These are phyloP conservation scores for Epinephelus malabaricus DNA, from an alignment of 2,797 vertebrate genomes.

Conservation along the genomic window DNA sequence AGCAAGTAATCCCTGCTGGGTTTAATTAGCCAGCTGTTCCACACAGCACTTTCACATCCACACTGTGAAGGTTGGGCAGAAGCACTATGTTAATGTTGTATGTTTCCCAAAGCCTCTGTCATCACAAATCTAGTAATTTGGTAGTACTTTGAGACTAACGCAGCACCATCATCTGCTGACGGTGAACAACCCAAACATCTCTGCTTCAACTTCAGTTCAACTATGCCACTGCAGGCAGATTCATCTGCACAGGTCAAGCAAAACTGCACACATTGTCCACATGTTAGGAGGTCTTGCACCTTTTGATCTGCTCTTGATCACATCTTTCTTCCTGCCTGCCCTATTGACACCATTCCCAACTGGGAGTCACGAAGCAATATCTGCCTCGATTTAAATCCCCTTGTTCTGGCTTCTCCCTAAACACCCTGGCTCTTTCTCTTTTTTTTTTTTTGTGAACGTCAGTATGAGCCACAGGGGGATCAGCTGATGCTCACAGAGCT, in stretches of 20 bases:
- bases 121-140: not conserved
- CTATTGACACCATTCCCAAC: slow-evolving; percentile 31
- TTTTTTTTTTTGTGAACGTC: slow-evolving; percentile 41
- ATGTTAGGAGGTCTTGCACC: slow-evolving; percentile 22
- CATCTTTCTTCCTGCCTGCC: slow-evolving; percentile 32
- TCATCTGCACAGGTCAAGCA: not conserved
- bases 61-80: not conserved
- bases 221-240: not conserved
- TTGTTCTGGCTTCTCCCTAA: slow-evolving; percentile 39
- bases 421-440: slow-evolving; percentile 18
- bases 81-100: slow-evolving; percentile 1
- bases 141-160: slow-evolving; percentile 9
- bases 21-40: slow-evolving; percentile 13
- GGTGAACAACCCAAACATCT: slow-evolving; percentile 17
- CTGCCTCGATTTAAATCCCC: slow-evolving; percentile 59
- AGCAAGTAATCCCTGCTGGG: not conserved
- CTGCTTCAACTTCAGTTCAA: slow-evolving; percentile 5
- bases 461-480: slow-evolving; percentile 54
- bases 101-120: not conserved
- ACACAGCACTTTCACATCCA: not conserved
- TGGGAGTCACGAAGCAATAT: slow-evolving; percentile 44
- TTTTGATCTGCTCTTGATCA: slow-evolving; percentile 40
- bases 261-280: not conserved
- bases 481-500: slow-evolving; percentile 64
- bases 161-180: not conserved